Conservation (phyloP, 30 jellyfish, hydroid and myxozoan species). For the Pelagia noctiluca region DNA sequence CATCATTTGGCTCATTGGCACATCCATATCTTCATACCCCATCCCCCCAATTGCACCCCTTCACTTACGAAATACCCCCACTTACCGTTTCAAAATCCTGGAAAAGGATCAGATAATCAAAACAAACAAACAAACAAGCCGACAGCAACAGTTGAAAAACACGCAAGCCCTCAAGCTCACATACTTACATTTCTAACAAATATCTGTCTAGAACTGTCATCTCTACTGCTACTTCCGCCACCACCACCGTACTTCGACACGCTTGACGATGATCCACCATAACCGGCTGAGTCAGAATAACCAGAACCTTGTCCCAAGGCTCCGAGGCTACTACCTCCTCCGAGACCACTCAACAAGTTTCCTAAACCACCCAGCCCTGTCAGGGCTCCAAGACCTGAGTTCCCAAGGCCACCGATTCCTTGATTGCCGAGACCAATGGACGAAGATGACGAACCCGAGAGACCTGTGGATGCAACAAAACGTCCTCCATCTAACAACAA, state of each 20-base stretch:
- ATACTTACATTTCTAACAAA: constrained; percentile 98
- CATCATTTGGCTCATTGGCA: too few species aligned
- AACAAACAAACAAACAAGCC: not conserved
- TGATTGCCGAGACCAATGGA: too few species aligned
- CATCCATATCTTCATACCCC: too few species aligned
- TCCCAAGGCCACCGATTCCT: not conserved
- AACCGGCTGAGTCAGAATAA: not conserved
- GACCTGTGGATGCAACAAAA: not conserved
- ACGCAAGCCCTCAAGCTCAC: not conserved
- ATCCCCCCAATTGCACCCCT: too few species aligned
- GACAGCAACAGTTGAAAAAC: not conserved
- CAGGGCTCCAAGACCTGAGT: not conserved
- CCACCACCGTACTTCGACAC: constrained; percentile 28
- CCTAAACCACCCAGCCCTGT: constrained; percentile 75
- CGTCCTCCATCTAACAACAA: not conserved
- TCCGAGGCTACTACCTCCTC: constrained; percentile 64
- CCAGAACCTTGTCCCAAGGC: constrained; percentile 67
- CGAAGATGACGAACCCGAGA: too few species aligned
- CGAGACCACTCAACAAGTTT: constrained; percentile 67
- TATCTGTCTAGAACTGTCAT: constrained; percentile 77
- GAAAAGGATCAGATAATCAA: too few species aligned
- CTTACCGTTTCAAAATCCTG: too few species aligned
- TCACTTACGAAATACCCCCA: too few species aligned
- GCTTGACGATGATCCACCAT: constrained; percentile 20
- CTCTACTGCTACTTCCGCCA: constrained; percentile 64